Evolutionary conservation across 1,140 invertebrate genomes (phyloP), one percentile per base, ranked within the genome.

Genomic region (Zophobas atratus): DNA sequence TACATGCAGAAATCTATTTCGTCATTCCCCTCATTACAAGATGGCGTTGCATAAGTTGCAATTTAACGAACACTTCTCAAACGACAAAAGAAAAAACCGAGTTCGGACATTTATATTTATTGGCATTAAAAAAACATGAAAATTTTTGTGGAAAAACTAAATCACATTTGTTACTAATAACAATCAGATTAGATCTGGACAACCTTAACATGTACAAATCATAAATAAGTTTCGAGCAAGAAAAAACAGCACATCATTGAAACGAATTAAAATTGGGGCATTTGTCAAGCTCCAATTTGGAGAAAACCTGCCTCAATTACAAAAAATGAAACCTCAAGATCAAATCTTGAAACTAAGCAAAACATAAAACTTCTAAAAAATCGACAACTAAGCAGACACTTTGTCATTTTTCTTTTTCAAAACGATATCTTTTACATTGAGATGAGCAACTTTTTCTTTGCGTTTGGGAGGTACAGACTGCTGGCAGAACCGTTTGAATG

Each of bases 401-500:
- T 75, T 76, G 46, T 77, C 79, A 48, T 76, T 80, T 79, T 85
- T 85, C 74, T 84, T 85, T 67, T 84, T 85, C 55, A 85, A 80
- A 60, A 85, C 80, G 72, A 85, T 85, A 77, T 86, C 85, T 70
- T 85, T 81, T 33, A 86, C 85, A 71, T 86, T 85, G 48, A 86
- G 80, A 80, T 86, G 84, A 84, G 84, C 84, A 83, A 94, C 92
- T 85, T 93, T 93, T 81, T 93, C 91, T 85, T 93, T 93, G 48
- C 89, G 87, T 77, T 91, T 89, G 0, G 90, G 90, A 49, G 93
- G 92, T 77, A 93, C 90, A 2, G 92, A 93, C 80, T 94, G 92
- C 53, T 92, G 89, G 81, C 93, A 94, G 86, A 95, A 95, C 80
- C 93, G 89, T 86, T 95, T 95, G 85, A 95, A 95, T 49, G 92